These are phyloP conservation scores for Cacatua alba DNA, from an alignment of 2,113 vertebrate species.

Conservation along the genomic window DNA sequence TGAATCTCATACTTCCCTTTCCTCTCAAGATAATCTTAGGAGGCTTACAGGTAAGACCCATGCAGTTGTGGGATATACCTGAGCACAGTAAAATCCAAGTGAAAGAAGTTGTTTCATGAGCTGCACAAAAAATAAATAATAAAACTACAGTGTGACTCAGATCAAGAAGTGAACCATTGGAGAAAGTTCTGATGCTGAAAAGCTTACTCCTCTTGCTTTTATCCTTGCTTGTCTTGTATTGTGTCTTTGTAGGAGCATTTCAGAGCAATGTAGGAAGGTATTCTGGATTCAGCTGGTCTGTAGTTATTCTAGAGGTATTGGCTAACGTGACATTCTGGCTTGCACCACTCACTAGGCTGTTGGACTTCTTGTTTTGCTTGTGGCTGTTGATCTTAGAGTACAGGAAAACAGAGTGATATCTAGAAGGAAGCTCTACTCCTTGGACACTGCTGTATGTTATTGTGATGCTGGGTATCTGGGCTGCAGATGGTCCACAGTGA, in stretches of 20 bases:
- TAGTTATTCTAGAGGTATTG: background rate
- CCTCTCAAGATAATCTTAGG: background rate
- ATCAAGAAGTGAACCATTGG: background rate
- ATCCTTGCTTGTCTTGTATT: background rate
- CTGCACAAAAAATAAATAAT: background rate
- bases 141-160: background rate
- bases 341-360: background rate
- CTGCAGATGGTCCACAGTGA: background rate
- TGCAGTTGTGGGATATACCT: background rate
- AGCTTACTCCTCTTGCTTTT: background rate
- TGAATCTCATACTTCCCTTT: background rate
- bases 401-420: conserved; percentile 15
- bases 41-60: background rate
- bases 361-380: conserved; percentile 28
- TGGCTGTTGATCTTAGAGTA: conserved; percentile 22
- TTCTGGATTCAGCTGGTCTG: conserved; percentile 12
- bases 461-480: conserved; percentile 63
- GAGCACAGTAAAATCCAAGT: background rate
- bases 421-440: conserved; percentile 5
- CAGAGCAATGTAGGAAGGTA: background rate
- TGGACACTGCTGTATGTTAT: conserved; percentile 55
- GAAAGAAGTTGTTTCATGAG: background rate
- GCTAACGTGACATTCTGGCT: background rate
- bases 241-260: background rate
- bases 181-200: background rate